Base-by-base conservation (phyloP, 2,797 vertebrate genomes). In the Lophius americanus region DNA sequence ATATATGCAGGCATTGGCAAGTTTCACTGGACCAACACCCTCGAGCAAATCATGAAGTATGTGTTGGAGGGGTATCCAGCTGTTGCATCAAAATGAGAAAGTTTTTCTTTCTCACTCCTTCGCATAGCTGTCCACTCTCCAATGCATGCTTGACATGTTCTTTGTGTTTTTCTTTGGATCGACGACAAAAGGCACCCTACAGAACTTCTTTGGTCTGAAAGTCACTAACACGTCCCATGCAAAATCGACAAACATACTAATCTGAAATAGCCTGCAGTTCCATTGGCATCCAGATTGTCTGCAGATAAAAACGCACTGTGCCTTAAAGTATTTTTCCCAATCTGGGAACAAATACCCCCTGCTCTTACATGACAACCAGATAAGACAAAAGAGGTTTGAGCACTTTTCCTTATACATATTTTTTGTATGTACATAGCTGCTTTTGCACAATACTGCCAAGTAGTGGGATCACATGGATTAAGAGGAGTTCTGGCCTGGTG, bases 41-140 rank as follows among this genome's bases (percentile, higher is more conserved):
- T 23, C n/a, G 7, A 32, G 32, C 7, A 49, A 9, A 49, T 32
- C 48, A 6, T 49, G 48, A 7, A 48, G 7, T 48, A 48, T 4
- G 11, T 4, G 11, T 48, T 7, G 8, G 42, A 6, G 5, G 46
- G 46, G 8, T 48, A 48, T 14, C 46, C 46, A 14, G n/a, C 14
- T 14, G 13, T 48, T 48, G 14, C 46, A 48, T 48, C 48, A 32
- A 58, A 57, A 70, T 47, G 35, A 57, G 48, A 54, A 36, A 51
- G 46, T 55, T 56, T 67, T 67, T 67, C 47, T 0, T 64, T 53
- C 63, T 74, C 11, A 63, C 48, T 43, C 52, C 70, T 51, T 54
- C 37, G 60, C 71, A 8, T 0, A n/a, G 52, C 0, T 68, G 62
- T 48, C 64, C 48, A 52, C 64, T 67, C 1, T 68, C 47, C 52